A percentile compares a stretch with the other conserved stretches of the same genome.
These are phyloP conservation scores for Xestia xanthographa DNA, from an alignment of 2,888 invertebrate species.

Conservation along the genomic window DNA sequence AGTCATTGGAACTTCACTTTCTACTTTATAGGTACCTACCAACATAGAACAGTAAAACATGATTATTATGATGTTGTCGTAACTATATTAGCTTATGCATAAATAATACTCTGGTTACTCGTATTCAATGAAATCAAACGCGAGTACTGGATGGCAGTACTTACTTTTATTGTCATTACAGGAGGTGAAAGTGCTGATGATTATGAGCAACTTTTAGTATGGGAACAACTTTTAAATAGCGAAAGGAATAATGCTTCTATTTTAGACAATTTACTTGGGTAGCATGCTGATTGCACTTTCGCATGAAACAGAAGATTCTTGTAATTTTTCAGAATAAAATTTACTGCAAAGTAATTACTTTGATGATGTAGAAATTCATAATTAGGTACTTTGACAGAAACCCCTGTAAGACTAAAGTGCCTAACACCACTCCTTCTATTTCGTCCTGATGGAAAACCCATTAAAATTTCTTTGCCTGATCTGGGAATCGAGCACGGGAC, in stretches of 20 bases:
- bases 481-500: background rate
- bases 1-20: background rate
- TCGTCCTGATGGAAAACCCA: background rate
- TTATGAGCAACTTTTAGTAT: background rate
- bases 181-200: background rate
- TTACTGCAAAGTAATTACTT: background rate
- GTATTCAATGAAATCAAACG: background rate
- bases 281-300: background rate
- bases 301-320: background rate
- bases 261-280: background rate
- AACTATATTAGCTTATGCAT: background rate
- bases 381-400: background rate
- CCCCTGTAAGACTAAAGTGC: background rate
- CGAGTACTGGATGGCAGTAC: background rate
- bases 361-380: background rate
- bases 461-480: background rate
- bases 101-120: background rate
- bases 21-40: background rate
- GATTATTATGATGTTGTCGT: background rate
- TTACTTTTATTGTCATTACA: too few species aligned
- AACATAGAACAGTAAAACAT: background rate
- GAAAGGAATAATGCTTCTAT: background rate
- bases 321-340: background rate
- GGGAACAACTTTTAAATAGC: background rate
- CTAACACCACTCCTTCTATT: background rate